phyloP scores from a whole-genome alignment of 2,113 vertebrate genomes.

The Abramis brama region DNA sequence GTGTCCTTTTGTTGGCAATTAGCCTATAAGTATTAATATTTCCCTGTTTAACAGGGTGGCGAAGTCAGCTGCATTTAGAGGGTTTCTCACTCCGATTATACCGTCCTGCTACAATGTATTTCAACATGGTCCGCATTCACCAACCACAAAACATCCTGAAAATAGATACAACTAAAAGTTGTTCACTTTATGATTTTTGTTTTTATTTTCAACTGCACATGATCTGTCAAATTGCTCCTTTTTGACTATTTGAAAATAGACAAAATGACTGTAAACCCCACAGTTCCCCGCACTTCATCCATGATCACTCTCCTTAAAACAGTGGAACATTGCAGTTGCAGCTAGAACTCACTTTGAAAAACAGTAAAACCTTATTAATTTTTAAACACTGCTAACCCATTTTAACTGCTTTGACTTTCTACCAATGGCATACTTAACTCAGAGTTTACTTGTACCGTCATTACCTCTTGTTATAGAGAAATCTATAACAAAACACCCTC shows the following conservation, averaged over 20 bases:
- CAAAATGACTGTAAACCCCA: not conserved
- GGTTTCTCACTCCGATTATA: too few species aligned
- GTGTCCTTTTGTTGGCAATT: not conserved
- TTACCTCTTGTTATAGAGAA: not conserved
- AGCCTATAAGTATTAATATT: not conserved
- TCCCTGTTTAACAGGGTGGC: not conserved
- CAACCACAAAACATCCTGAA: not conserved
- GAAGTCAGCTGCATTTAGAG: too few species aligned
- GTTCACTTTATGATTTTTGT: not conserved
- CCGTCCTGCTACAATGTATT: not conserved
- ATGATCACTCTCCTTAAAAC: not conserved
- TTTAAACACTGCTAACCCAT: not conserved
- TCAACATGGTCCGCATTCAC: not conserved
- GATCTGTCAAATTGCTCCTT: conserved; percentile 14
- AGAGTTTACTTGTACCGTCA: not conserved
- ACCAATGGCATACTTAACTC: not conserved
- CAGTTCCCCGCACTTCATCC: not conserved
- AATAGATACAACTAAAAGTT: not conserved
- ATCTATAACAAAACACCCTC: conserved; percentile 16
- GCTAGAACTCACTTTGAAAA: conserved; percentile 3
- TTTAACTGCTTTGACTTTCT: not conserved
- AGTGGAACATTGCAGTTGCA: not conserved
- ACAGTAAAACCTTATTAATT: conserved; percentile 12
- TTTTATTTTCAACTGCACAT: conserved; percentile 25
- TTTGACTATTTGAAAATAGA: conserved; percentile 29